phyloP scores from a whole-genome alignment of 2,888 invertebrate genomes.

The Entomobrya multifasciata region DNA sequence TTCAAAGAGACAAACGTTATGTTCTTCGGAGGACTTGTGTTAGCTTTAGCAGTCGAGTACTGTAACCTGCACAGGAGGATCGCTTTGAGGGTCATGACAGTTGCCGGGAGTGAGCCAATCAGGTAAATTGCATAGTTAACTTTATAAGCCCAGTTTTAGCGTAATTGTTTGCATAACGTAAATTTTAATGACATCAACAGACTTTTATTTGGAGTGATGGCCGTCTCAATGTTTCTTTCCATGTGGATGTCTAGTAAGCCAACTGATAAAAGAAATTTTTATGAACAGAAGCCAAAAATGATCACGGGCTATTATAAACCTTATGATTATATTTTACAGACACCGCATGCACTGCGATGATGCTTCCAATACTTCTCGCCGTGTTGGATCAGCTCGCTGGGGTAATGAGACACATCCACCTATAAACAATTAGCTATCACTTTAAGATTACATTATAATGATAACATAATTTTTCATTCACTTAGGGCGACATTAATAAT shows the following conservation, averaged over 20 bases:
- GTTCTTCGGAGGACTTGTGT: constrained; percentile 82
- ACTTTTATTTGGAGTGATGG: constrained; percentile 91
- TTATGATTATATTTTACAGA: constrained; percentile 81
- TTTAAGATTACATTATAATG: too few species aligned
- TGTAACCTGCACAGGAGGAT: constrained; percentile 83
- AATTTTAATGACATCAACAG: constrained; percentile 81
- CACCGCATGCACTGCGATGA: constrained; percentile 87
- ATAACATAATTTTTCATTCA: too few species aligned
- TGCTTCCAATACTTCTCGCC: constrained; percentile 94
- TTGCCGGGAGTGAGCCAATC: constrained; percentile 66
- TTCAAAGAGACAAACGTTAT: constrained; percentile 79
- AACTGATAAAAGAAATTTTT: constrained; percentile 80
- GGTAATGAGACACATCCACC: constrained; percentile 8
- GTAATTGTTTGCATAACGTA: neutral
- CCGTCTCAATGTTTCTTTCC: constrained; percentile 95
- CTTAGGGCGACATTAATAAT: too few species aligned
- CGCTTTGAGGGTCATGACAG: constrained; percentile 82
- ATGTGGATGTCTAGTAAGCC: constrained; percentile 91
- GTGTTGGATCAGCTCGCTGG: constrained; percentile 88
- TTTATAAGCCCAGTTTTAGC: neutral
- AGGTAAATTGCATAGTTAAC: constrained; percentile 30
- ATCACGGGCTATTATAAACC: constrained; percentile 82
- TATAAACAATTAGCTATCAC: too few species aligned
- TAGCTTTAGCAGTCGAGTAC: constrained; percentile 83
- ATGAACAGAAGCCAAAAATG: too few species aligned